Conservation (phyloP, 1,140 invertebrate species). For the Paralvinella palmiformis region DNA sequence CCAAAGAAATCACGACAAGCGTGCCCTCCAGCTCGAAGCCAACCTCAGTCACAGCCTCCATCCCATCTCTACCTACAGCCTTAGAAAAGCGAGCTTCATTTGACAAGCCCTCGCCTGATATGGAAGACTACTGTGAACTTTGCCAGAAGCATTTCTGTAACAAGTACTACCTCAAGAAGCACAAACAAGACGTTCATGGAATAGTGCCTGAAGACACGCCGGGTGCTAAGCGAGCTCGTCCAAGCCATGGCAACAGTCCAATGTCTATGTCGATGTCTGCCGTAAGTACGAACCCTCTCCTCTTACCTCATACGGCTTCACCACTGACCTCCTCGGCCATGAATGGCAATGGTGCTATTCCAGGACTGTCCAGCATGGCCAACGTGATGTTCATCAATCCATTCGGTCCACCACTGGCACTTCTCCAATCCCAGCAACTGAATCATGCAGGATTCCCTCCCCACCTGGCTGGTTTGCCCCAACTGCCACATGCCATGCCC, state of each 20-base stretch:
- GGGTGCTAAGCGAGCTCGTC: neutral
- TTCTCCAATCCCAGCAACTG: slow-evolving; percentile 3
- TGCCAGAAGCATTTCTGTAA: slow-evolving; percentile 52
- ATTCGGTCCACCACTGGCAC: slow-evolving; percentile 42
- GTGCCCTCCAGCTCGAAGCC: slow-evolving; percentile 15
- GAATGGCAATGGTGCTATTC: neutral
- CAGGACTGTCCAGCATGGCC: slow-evolving; percentile 11
- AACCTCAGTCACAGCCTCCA: slow-evolving; percentile 17
- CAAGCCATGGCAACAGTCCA: slow-evolving; percentile 1
- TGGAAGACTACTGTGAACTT: slow-evolving; percentile 50
- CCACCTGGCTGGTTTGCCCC: slow-evolving; percentile 7
- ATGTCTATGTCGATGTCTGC: neutral
- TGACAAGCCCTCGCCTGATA: slow-evolving; percentile 25
- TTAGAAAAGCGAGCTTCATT: neutral
- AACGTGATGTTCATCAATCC: slow-evolving; percentile 49
- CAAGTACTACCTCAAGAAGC: slow-evolving; percentile 58
- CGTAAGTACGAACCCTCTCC: neutral
- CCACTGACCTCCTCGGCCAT: neutral
- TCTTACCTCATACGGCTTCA: neutral
- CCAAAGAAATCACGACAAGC: slow-evolving; percentile 16
- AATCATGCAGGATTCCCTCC: neutral
- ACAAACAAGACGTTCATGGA: slow-evolving; percentile 61
- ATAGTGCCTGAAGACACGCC: slow-evolving; percentile 33
- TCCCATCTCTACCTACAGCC: slow-evolving; percentile 5
- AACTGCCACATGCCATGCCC: neutral